Conservation (phyloP, 2,888 invertebrate genomes). For the Archips crataeganus region DNA sequence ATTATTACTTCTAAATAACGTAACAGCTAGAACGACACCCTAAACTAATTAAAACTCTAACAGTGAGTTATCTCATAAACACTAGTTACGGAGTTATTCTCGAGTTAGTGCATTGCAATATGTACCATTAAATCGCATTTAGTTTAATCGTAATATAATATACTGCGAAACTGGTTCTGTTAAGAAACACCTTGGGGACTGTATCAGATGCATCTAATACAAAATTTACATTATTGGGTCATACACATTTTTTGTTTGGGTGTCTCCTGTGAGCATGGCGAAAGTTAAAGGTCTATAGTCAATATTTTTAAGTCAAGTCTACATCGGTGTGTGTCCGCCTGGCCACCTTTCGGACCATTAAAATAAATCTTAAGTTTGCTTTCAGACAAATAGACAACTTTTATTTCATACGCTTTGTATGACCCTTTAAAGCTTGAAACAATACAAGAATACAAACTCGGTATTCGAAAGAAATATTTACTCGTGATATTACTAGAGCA, state of each 20-base stretch:
- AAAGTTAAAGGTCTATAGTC: too few relatives aligned
- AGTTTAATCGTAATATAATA: slow-evolving; percentile 28
- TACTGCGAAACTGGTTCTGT: slow-evolving; percentile 18
- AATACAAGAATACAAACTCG: too few relatives aligned
- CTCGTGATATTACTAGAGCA: too few relatives aligned
- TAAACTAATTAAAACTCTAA: slow-evolving; percentile 40
- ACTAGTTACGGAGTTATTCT: slow-evolving; percentile 38
- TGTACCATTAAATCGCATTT: slow-evolving; percentile 36
- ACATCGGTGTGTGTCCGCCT: too few relatives aligned
- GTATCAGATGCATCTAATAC: not conserved
- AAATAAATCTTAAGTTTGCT: too few relatives aligned
- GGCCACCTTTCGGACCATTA: too few relatives aligned
- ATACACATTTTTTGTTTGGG: not conserved
- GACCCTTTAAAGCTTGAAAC: too few relatives aligned
- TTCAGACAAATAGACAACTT: too few relatives aligned
- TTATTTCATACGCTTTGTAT: too few relatives aligned
- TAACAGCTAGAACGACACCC: slow-evolving; percentile 24
- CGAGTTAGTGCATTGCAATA: slow-evolving; percentile 34
- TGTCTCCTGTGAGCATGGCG: too few relatives aligned
- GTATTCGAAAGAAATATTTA: too few relatives aligned
- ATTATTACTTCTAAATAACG: not conserved
- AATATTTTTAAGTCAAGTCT: too few relatives aligned
- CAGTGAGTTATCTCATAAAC: slow-evolving; percentile 28
- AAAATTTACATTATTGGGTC: not conserved
- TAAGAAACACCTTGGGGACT: slow-evolving; percentile 8